Evolutionary conservation across 2,113 vertebrate genomes (phyloP).

Genomic region (Dicrurus megarhynchus): DNA sequence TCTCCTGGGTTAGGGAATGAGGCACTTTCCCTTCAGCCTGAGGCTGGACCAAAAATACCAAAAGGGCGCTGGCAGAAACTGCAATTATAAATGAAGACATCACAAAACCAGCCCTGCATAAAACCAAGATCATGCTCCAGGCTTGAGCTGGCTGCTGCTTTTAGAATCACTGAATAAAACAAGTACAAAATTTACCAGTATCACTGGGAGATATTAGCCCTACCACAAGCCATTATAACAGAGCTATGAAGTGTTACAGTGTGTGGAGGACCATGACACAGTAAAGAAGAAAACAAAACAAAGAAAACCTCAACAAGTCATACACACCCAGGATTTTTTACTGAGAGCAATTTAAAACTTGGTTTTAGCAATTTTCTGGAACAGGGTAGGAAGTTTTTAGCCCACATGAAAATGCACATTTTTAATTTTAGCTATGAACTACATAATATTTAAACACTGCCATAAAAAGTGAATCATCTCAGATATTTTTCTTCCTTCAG

Average conservation of each 20-base stretch:
- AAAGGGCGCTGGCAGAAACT: not conserved
- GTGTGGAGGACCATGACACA: not conserved
- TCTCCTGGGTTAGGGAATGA: not conserved
- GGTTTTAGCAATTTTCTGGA: not conserved
- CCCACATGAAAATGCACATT: not conserved
- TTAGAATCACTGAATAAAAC: not conserved
- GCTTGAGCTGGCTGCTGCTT: not conserved
- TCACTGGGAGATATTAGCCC: not conserved
- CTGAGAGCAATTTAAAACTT: not conserved
- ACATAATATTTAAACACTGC: not conserved
- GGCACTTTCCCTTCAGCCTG: constrained; percentile 20
- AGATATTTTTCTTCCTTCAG: constrained; percentile 39
- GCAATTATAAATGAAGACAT: constrained; percentile 1
- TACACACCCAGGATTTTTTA: not conserved
- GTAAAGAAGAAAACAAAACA: not conserved
- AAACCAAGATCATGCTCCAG: not conserved
- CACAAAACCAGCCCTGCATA: not conserved
- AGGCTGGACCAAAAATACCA: constrained; percentile 5
- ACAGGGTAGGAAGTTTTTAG: not conserved
- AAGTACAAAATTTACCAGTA: not conserved
- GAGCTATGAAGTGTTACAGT: not conserved
- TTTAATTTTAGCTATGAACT: not conserved
- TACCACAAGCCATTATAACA: not conserved
- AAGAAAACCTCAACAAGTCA: not conserved
- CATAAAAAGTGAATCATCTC: not conserved